Evolutionary conservation across 2,888 invertebrate genomes (phyloP), one percentile per base, ranked within the genome.

Genomic region (Flexamia atlantica): DNA sequence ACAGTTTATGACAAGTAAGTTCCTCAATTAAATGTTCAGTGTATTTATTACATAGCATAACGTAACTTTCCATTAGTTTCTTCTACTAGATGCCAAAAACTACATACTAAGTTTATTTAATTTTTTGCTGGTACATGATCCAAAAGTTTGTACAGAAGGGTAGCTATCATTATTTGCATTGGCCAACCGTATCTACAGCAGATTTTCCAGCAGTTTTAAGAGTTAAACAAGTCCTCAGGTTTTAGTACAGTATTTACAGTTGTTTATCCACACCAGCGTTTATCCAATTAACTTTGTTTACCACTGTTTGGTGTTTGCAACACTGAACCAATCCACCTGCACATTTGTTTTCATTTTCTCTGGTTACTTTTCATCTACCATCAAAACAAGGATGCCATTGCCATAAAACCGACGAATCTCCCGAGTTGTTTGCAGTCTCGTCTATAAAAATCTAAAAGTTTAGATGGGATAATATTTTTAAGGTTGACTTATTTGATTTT

Each of bases 331-430:
- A 76, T 76, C 76, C 28, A 76, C 42, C 50, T 76, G 76, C 28
- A 42, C 76, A 76, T 76, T 76, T 76, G 50, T 76, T 76, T 46
- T 76, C 50, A 46, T 76, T 76, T 46, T 76, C 42, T 42, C 76
- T 76, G 40, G 40, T 76, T 76, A 76, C 46, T 76, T 76, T 76
- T 76, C 25, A 76, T 46, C 76, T 76, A 42, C 40, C 46, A 40
- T 70, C 36, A 70, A 70, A 70, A 70, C 70, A 70, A 40, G 20
- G 12, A 17, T 40, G 36, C 23, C 36, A 70, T 70, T 40, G 70
- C 23, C 70, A 70, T 40, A 70, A 36, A 70, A 36, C 28, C 28
- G 64, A 17, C 20, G 64, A 7, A 12, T 64, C 3, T 3, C 28
- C 12, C 28, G 0, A 30, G 12, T 10, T 1, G 64, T 12, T 20